Evolutionary conservation across 2,888 invertebrate species (phyloP).

Genomic region (Drosophila tripunctata): DNA sequence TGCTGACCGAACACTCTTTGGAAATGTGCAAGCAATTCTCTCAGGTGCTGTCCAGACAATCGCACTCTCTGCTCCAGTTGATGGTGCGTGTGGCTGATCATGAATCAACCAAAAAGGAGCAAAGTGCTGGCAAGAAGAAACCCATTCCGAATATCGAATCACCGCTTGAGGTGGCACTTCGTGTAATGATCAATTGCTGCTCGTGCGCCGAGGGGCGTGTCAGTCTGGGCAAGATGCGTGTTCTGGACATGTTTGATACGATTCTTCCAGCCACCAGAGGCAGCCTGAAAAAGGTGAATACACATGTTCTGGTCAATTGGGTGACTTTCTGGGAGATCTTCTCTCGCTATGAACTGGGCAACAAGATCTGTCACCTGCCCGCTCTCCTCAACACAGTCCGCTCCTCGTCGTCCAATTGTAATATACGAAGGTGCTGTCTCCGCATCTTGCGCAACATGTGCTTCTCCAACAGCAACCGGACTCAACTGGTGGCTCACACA

Average conservation of each 20-base stretch:
- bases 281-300: conserved; percentile 68
- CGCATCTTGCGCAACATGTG: conserved; percentile 83
- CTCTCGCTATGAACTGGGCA: conserved; percentile 81
- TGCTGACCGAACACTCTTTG: conserved; percentile 81
- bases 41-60: conserved; percentile 53
- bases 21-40: conserved; percentile 81
- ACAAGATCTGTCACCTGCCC: conserved; percentile 69
- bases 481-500: conserved; percentile 67
- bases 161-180: conserved; percentile 68
- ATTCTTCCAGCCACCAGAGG: conserved; percentile 71
- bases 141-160: not conserved
- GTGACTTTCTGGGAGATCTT: conserved; percentile 82
- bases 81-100: conserved; percentile 70
- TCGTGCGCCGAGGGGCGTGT: conserved; percentile 82
- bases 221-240: conserved; percentile 77
- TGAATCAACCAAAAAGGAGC: conserved; percentile 78
- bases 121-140: conserved; percentile 24
- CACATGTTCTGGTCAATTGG: conserved; percentile 79
- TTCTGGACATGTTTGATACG: conserved; percentile 79
- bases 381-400: conserved; percentile 70
- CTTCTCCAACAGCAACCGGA: conserved; percentile 78
- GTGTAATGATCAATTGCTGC: conserved; percentile 82
- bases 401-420: conserved; percentile 46
- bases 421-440: conserved; percentile 68
- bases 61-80: conserved; percentile 80